Conservation (phyloP, 2,888 invertebrate species). For the Pristionchus japonicus region DNA sequence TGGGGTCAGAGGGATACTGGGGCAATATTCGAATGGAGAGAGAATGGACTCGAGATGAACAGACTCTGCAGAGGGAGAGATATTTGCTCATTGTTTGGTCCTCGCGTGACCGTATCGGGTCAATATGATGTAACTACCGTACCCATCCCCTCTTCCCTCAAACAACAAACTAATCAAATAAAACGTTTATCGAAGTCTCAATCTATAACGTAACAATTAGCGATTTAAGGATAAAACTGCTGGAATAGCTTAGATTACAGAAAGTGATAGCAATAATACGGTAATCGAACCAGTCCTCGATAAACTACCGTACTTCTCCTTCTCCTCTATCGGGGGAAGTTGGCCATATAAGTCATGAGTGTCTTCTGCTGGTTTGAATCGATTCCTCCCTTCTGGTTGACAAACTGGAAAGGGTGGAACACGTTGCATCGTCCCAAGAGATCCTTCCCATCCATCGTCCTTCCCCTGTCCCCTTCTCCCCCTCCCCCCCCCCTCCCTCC, state of each 20-base stretch:
- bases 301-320: not conserved
- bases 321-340: not conserved
- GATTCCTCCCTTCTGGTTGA: constrained; percentile 43
- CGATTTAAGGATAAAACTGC: not conserved
- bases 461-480: no score
- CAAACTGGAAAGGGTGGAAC: constrained; percentile 42
- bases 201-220: not conserved
- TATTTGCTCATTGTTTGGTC: not conserved
- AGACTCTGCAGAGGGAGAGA: not conserved
- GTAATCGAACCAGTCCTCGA: not conserved
- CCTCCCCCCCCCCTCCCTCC: not conserved
- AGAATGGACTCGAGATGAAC: constrained; percentile 2
- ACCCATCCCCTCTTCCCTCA: not conserved
- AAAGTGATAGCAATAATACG: not conserved
- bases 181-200: not conserved
- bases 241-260: not conserved
- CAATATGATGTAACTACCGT: not conserved
- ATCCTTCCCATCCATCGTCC: not conserved
- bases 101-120: not conserved
- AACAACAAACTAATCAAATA: not conserved
- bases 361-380: not conserved
- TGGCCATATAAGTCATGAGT: constrained; percentile 38
- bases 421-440: not conserved
- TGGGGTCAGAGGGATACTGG: constrained; percentile 11
- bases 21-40: constrained; percentile 13